Conservation (phyloP, 2,113 vertebrate genomes). For the Dasyprocta punctata region DNA sequence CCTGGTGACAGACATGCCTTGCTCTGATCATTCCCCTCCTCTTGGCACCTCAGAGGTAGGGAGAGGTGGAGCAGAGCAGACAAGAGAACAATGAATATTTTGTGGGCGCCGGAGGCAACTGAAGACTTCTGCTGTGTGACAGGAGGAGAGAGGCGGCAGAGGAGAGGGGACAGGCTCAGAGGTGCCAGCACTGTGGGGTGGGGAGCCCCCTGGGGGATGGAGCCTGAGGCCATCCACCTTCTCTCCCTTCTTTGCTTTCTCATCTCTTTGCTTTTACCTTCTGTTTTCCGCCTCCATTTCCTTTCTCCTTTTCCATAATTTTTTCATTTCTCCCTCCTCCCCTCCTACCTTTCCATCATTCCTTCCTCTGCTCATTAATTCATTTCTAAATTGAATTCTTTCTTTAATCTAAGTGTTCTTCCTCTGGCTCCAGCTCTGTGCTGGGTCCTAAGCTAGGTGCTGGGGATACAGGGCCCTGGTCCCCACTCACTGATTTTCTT, state of each 20-base stretch:
- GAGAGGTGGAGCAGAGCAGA: background rate
- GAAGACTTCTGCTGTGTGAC: background rate
- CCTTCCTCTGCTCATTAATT: background rate
- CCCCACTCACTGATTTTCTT: background rate
- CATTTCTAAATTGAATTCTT: background rate
- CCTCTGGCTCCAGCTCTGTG: background rate
- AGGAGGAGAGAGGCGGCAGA: background rate
- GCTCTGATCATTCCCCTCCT: slow-evolving; percentile 35
- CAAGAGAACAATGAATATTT: slow-evolving; percentile 57
- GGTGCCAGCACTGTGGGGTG: background rate
- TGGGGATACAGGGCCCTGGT: background rate
- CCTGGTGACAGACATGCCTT: slow-evolving; percentile 42
- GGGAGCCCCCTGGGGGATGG: rapidly evolving
- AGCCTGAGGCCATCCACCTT: background rate
- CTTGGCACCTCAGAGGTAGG: slow-evolving; percentile 21
- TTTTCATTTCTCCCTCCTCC: background rate
- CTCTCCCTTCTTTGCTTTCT: background rate
- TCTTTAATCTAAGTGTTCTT: background rate
- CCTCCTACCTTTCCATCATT: too few species aligned
- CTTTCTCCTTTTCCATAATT: background rate
- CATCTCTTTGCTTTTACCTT: background rate
- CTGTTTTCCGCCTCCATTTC: background rate
- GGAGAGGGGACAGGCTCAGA: background rate
- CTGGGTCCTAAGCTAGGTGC: background rate
- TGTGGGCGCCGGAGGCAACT: background rate